phyloP scores from a whole-genome alignment of 2,113 vertebrate genomes.

The Tamias sibiricus region DNA sequence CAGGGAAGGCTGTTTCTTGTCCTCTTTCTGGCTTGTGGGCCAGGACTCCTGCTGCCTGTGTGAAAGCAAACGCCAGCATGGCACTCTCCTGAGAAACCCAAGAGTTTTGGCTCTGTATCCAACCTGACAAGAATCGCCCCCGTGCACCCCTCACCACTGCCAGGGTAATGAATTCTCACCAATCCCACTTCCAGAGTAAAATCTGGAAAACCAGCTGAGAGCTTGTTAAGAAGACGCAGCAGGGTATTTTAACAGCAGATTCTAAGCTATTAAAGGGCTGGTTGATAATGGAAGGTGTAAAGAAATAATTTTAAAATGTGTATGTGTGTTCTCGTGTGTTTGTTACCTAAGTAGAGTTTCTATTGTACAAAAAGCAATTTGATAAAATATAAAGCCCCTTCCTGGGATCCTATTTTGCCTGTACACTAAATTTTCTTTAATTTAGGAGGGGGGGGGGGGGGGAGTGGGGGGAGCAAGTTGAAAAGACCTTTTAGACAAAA shows the following conservation, averaged over 20 bases:
- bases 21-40: background rate
- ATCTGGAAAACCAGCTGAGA: background rate
- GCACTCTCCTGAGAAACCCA: conserved; percentile 5
- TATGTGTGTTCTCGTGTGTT: background rate
- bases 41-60: conserved; percentile 20
- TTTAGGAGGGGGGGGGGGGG: background rate
- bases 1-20: background rate
- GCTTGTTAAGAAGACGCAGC: background rate
- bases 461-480: too few species aligned
- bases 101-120: conserved; percentile 35
- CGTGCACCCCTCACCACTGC: background rate
- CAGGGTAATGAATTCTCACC: conserved; percentile 17
- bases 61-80: conserved; percentile 14
- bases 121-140: background rate
- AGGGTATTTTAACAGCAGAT: conserved; percentile 4
- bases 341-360: background rate
- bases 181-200: background rate
- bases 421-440: background rate
- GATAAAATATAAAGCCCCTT: background rate
- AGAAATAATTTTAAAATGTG: background rate
- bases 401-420: background rate
- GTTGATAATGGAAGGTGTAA: background rate
- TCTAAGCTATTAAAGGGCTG: background rate
- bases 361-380: background rate
- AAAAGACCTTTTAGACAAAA: background rate